A percentile compares a stretch with the other conserved stretches of the same genome.
These are phyloP conservation scores for Chelidonichthys spinosus DNA, from an alignment of 2,797 vertebrate species.

Conservation along the genomic window DNA sequence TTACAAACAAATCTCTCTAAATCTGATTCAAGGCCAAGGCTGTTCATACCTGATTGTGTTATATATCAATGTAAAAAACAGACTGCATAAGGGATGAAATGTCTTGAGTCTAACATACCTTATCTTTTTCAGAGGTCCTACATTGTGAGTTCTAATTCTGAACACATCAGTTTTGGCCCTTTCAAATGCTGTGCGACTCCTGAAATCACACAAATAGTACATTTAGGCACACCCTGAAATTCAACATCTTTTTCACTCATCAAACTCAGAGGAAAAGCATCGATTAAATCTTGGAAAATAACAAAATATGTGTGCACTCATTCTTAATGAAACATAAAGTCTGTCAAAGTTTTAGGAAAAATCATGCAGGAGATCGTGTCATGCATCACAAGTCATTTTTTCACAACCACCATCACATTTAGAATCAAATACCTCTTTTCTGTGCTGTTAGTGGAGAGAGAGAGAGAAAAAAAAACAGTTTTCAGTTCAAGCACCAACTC, in stretches of 20 bases:
- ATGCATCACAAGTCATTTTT: conserved; percentile 29
- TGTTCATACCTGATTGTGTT: background rate
- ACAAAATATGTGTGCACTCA: conserved; percentile 29
- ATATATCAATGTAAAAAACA: background rate
- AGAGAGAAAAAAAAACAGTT: conserved; percentile 70
- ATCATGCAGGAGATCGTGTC: conserved; percentile 22
- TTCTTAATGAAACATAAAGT: background rate
- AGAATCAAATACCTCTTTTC: conserved; percentile 91
- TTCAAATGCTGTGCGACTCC: conserved; percentile 94
- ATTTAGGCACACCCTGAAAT: background rate
- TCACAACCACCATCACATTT: conserved; percentile 11
- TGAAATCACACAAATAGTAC: conserved; percentile 74
- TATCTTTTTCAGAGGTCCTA: conserved; percentile 93
- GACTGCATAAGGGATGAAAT: background rate
- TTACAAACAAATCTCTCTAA: background rate
- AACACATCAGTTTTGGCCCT: conserved; percentile 94
- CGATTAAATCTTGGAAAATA: background rate
- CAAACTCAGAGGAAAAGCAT: background rate
- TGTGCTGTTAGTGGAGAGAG: conserved; percentile 88
- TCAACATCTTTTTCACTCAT: background rate
- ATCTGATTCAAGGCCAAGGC: background rate
- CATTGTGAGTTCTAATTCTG: conserved; percentile 94
- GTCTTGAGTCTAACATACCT: conserved; percentile 79
- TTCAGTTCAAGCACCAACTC: conserved; percentile 5
- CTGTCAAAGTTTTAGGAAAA: background rate